Evolutionary conservation across 2,797 vertebrate species (phyloP).

Genomic region (Spinus olivaceus): DNA sequence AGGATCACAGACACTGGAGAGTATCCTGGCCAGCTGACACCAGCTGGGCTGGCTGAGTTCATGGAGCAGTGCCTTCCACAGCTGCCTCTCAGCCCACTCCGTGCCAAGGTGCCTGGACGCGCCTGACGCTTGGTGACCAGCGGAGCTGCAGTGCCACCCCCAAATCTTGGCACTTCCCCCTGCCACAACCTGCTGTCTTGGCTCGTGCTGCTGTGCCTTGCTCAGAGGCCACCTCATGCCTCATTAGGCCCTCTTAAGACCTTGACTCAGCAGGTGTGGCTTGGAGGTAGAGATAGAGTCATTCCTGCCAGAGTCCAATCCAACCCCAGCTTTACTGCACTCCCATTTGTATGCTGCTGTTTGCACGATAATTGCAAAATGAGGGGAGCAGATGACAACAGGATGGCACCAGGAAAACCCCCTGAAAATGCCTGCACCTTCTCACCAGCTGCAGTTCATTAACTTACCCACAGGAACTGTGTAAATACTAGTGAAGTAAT

Average conservation of each 20-base stretch:
- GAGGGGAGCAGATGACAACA: neutral
- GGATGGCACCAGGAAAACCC: neutral
- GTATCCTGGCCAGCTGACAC: neutral
- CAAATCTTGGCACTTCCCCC: neutral
- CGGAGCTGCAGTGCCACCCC: neutral
- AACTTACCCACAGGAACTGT: neutral
- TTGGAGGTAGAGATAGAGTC: neutral
- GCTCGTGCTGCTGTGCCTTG: neutral
- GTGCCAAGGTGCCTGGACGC: neutral
- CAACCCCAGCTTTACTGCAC: neutral
- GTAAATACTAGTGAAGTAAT: neutral
- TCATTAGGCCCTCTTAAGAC: neutral
- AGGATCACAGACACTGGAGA: neutral
- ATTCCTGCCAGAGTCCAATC: neutral
- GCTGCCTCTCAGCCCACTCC: neutral
- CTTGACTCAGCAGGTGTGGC: neutral
- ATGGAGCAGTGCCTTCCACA: neutral
- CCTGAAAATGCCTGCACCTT: neutral
- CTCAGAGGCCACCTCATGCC: neutral
- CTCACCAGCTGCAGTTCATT: neutral
- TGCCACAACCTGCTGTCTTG: neutral
- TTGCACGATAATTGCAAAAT: neutral
- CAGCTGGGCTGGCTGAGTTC: neutral
- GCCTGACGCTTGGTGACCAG: neutral
- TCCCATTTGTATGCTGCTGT: neutral